Evolutionary conservation across 2,888 invertebrate genomes (phyloP).

Genomic region (Diaprepes abbreviatus): DNA sequence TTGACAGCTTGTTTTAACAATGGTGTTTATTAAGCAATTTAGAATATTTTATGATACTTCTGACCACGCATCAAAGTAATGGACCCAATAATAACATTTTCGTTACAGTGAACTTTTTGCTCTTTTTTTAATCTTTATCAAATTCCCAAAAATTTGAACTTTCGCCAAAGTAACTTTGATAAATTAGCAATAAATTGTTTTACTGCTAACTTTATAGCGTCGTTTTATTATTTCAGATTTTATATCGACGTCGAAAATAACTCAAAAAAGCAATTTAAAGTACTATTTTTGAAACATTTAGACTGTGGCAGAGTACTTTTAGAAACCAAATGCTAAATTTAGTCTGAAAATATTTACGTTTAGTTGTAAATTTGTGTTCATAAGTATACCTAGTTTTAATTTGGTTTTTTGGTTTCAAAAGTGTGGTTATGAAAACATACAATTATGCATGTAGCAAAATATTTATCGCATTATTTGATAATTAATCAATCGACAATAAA

Average conservation of each 20-base stretch:
- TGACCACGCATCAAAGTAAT: too few relatives aligned
- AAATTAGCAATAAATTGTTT: background rate
- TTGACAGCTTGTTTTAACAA: too few relatives aligned
- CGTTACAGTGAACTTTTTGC: too few relatives aligned
- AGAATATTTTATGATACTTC: too few relatives aligned
- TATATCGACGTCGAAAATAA: background rate
- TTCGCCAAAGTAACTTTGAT: background rate
- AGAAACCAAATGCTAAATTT: background rate
- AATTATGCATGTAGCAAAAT: too few relatives aligned
- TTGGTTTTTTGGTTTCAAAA: too few relatives aligned
- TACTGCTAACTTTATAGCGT: background rate
- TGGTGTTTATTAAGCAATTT: too few relatives aligned
- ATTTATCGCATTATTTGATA: too few relatives aligned
- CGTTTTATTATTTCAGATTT: background rate
- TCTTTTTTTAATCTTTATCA: background rate
- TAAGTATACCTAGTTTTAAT: too few relatives aligned
- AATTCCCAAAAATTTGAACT: background rate
- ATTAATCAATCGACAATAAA: too few relatives aligned
- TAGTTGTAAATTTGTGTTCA: background rate
- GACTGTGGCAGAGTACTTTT: background rate
- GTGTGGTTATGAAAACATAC: too few relatives aligned
- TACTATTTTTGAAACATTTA: background rate
- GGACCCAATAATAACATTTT: too few relatives aligned
- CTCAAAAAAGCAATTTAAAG: slow-evolving; percentile 1
- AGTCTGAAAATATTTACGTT: background rate